Base-by-base conservation (phyloP, 2,113 vertebrate genomes). In the Struthidea cinerea region DNA sequence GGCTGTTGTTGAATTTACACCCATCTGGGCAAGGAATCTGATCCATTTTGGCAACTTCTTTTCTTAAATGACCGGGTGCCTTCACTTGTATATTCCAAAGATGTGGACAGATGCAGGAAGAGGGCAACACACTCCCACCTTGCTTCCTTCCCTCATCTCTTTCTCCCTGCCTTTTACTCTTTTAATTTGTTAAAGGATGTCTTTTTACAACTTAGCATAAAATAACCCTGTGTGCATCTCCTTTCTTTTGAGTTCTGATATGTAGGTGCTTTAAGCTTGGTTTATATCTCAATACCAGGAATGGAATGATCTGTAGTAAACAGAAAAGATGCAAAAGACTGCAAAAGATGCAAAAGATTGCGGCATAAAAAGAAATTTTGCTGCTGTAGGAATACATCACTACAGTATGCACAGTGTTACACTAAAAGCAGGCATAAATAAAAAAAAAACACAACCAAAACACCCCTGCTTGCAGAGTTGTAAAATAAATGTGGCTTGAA, bases 401-500 rank as follows among this genome's bases (percentile, higher is more conserved):
- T 89, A 69, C 32, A 82, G 81, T 49, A 47, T 55, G 68, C 68
- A 59, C 16, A 75, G 56, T 3, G 23, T 78, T 71, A 27, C 1
- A 3, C 52, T 84, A 75, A 82, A 91, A 53, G 26, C 18, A 52
- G 18, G 49, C 64, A 63, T 84, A 79, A 77, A 77, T 91, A 87
- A 61, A 79, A 32, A 7, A 59, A 8, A 4, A 13, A 1, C 20
- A 26, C 33, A 83, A 4, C 16, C n/a, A 33, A 37, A 47, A 60
- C 53, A 11, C 0, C 14, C 5, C n/a, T 50, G n/a, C 63, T 87
- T 90, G 75, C 39, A 74, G 55, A 91, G 63, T 59, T 91, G 75
- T 93, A 90, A 97, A 96, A 78, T 73, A 91, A 94, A 91, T 84
- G 89, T 76, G 63, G 70, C 94, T 93, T 93, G 70, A 89, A 89